These are phyloP conservation scores for Parauchenoglanis ngamensis DNA, from an alignment of 2,797 vertebrate genomes.

Conservation along the genomic window DNA sequence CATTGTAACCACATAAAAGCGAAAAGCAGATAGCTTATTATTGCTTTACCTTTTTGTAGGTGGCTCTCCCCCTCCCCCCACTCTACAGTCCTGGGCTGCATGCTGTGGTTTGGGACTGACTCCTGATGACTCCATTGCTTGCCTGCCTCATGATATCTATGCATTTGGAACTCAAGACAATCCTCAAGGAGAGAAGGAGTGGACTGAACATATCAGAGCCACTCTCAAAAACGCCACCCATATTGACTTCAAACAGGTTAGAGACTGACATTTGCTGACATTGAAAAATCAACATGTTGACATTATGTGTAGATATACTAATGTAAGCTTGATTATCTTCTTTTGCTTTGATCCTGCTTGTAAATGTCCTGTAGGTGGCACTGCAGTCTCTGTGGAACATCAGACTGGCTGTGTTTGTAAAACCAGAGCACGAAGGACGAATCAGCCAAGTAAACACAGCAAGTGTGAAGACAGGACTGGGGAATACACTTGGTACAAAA, in stretches of 20 bases:
- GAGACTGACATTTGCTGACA: neutral
- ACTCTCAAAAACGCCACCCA: constrained; percentile 74
- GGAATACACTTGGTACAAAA: constrained; percentile 78
- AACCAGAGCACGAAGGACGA: constrained; percentile 73
- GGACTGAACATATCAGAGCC: constrained; percentile 78
- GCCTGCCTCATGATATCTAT: constrained; percentile 79
- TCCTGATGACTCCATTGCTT: constrained; percentile 71
- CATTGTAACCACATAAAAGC: neutral
- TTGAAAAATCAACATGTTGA: neutral
- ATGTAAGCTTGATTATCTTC: neutral
- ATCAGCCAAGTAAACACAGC: constrained; percentile 78
- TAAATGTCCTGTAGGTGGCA: constrained; percentile 76
- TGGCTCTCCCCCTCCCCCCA: constrained; percentile 74
- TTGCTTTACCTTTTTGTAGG: constrained; percentile 62
- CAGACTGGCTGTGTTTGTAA: constrained; percentile 80
- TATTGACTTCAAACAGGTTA: constrained; percentile 80
- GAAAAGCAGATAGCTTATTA: neutral
- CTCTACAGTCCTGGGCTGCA: constrained; percentile 78
- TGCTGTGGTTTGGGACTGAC: constrained; percentile 77
- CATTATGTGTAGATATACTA: neutral
- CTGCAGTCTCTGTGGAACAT: constrained; percentile 83
- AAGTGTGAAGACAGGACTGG: constrained; percentile 81
- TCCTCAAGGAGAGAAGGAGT: constrained; percentile 81
- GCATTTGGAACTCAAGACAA: constrained; percentile 84
- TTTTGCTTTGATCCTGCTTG: constrained; percentile 13